Evolutionary conservation across 2,888 invertebrate genomes (phyloP), one percentile per base, ranked within the genome.

Genomic region (Nemoura dubitans): DNA sequence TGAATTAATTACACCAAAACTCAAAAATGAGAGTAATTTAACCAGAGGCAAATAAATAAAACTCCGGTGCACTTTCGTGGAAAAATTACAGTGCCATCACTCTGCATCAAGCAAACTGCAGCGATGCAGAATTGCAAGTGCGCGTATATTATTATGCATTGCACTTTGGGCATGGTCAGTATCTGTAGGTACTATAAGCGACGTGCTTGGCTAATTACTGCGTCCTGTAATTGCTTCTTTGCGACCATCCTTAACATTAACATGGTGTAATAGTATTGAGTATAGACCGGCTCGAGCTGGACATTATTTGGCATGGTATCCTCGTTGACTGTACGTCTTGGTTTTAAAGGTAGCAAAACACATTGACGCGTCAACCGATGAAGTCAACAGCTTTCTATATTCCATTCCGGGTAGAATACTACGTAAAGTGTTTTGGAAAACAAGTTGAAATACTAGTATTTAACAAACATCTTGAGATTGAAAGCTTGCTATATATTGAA

Each of bases 341-440:
- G 59, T 16, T 16, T 2, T 10, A 59, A 59, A 3, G 59, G 10
- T 78, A 78, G 78, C 5, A 78, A 78, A 26, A 78, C 26, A 78
- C 25, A 78, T 78, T 78, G 26, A 27, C 78, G n/a, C n/a, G 26
- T 59, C 59, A 26, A 10, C 5, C 78, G 78, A 27, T 27, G 78
- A 78, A 26, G n/a, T 27, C 78, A 78, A 78, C 78, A 78, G 78
- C 78, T 78, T 78, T 78, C 78, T 78, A 78, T 78, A 78, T 78
- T 78, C 59, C 59, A 59, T 59, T 78, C 78, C 78, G 78, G 28
- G 28, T 28, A 78, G 28, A 28, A 78, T 26, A 27, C 78, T 78
- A 10, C 16, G 78, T 59, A 59, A 59, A 59, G 59, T 59, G 59
- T 78, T 78, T 78, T 78, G 78, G 78, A 78, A 78, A 78, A 78